These are phyloP conservation scores for Halichoerus grypus DNA, from an alignment of 2,113 vertebrate species.

Conservation along the genomic window DNA sequence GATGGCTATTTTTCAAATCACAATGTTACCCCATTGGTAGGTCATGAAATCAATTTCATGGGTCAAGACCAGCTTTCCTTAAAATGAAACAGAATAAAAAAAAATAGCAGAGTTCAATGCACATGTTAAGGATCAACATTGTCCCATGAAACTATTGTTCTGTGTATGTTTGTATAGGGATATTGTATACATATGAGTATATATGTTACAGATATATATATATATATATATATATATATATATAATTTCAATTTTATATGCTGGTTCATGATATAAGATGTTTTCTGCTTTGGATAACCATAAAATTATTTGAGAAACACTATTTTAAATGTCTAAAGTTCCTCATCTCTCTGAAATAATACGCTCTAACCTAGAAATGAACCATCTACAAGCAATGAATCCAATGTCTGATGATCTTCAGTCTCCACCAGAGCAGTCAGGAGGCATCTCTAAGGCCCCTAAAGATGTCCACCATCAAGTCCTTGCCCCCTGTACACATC, in stretches of 20 bases:
- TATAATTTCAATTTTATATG: neutral
- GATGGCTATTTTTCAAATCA: neutral
- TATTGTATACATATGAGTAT: neutral
- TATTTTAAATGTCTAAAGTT: neutral
- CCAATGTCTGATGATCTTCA: neutral
- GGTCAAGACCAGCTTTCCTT: slow-evolving; percentile 50
- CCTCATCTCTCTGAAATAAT: neutral
- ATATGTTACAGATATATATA: no score
- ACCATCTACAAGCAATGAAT: neutral
- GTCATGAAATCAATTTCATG: slow-evolving; percentile 50
- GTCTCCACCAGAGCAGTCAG: neutral
- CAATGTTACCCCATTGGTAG: neutral
- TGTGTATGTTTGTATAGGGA: neutral
- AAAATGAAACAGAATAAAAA: neutral
- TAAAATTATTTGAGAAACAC: neutral
- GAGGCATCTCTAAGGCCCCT: neutral
- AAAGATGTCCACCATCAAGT: no score
- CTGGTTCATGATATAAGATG: neutral
- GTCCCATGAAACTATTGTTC: neutral
- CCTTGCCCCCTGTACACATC: neutral
- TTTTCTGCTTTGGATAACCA: neutral
- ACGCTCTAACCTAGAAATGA: neutral
- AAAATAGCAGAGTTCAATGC: neutral
- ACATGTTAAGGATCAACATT: neutral
- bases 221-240: neutral